These are phyloP conservation scores for Tyto alba DNA, from an alignment of 2,113 vertebrate species.

Conservation along the genomic window DNA sequence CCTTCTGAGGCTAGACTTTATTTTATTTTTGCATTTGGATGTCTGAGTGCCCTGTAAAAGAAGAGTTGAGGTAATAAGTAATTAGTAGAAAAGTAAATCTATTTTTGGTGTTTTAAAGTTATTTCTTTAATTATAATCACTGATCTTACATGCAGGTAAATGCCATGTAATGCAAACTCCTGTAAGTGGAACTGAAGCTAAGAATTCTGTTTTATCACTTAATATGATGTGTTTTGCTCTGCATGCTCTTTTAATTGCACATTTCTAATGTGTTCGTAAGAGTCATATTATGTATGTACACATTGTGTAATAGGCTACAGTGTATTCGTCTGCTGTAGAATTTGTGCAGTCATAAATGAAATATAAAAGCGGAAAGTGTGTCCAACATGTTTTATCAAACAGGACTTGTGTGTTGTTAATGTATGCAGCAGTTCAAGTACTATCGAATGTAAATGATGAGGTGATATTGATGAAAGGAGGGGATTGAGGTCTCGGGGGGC, in stretches of 20 bases:
- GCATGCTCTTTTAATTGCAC: background rate
- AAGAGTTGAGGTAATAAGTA: background rate
- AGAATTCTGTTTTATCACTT: background rate
- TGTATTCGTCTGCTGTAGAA: background rate
- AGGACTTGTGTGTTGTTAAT: conserved; percentile 70
- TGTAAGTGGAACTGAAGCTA: background rate
- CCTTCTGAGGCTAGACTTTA: background rate
- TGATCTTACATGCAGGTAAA: background rate
- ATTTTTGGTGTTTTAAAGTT: background rate
- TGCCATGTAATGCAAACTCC: background rate
- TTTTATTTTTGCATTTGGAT: background rate
- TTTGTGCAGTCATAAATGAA: conserved; percentile 26
- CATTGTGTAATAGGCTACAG: background rate
- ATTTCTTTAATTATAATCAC: background rate
- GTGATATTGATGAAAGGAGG: conserved; percentile 88
- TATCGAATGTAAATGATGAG: conserved; percentile 84
- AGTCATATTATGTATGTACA: no score
- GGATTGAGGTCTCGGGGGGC: conserved; percentile 90
- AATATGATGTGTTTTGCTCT: background rate
- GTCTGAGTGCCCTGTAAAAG: background rate
- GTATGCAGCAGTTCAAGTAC: conserved; percentile 74
- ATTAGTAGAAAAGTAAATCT: background rate
- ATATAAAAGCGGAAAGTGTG: conserved; percentile 47
- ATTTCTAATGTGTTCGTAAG: background rate
- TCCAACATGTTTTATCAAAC: conserved; percentile 38